Base-by-base conservation (phyloP, 2,797 vertebrate genomes). In the Tapirus indicus region DNA sequence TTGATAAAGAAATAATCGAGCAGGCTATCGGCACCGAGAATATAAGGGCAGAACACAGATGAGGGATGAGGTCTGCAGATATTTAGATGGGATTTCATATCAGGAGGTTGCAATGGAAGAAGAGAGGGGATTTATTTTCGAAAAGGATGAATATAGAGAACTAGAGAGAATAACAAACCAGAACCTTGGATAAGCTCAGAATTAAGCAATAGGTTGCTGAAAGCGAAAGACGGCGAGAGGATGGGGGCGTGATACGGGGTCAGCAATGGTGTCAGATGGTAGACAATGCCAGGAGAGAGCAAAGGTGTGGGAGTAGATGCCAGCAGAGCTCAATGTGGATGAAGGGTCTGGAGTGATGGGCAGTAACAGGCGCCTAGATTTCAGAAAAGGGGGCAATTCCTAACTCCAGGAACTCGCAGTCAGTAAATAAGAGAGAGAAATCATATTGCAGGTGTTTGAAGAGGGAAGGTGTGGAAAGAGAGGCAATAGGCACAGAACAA, bases 201-300 rank as follows among this genome's bases (percentile, higher is more conserved):
- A 3, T 44, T 27, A 5, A 44, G 88, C 64, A 35, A 0, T 6
- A 21, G 38, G 2, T 13, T 66, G 66, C 29, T 1, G 3, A 44
- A n/a, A 7, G 4, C 1, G 6, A 21, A 25, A 13, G 23, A n/a
- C 6, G 27, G 6, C 4, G 13, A 14, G 27, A 14, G 60, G 60
- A 14, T 52, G 32, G 29, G 11, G 25, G 8, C 71, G 11, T 23
- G 29, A 5, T n/a, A 6, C 0, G 1, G 1, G 25, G n/a, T 32
- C 52, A 0, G 3, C 27, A 10, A 7, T 8, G 38, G 16, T 6
- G 20, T 13, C 54, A 16, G 0, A 7, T 1, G 16, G 3, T 1
- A 38, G 38, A 38, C 2, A 52, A 4, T 13, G 21, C 41, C 8
- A 0, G 25, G 35, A 44, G 29, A 41, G 25, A 9, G 44, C 11